Conservation (phyloP, 2,888 invertebrate species). For the Perdita meconis region DNA sequence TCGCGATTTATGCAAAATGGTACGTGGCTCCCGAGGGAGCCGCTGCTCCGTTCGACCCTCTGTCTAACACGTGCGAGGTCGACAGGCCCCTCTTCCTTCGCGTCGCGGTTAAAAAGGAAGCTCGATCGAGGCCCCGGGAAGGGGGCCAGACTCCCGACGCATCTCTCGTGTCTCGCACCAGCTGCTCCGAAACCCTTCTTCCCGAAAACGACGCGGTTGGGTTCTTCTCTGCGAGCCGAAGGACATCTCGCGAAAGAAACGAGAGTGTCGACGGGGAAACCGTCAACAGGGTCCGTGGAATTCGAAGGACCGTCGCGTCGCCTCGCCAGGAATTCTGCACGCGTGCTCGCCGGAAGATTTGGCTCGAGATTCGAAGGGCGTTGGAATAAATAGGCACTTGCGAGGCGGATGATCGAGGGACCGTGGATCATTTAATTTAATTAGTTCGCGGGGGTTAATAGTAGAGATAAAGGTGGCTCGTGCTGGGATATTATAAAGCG, state of each 20-base stretch:
- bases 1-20: conserved; percentile 84
- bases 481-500: conserved; percentile 75
- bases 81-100: conserved; percentile 58
- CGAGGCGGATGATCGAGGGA: conserved; percentile 80
- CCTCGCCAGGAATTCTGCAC: conserved; percentile 18
- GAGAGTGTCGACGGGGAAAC: not conserved
- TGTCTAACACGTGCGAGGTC: conserved; percentile 79
- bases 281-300: not conserved
- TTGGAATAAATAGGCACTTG: conserved; percentile 78
- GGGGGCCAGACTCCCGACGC: conserved; percentile 48
- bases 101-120: conserved; percentile 28
- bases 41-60: conserved; percentile 75
- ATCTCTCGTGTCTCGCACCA: conserved; percentile 40
- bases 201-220: conserved; percentile 8
- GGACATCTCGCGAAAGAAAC: not conserved
- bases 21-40: conserved; percentile 81
- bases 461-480: conserved; percentile 81
- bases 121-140: conserved; percentile 47
- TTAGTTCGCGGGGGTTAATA: conserved; percentile 82
- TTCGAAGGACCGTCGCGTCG: conserved; percentile 12
- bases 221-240: no score
- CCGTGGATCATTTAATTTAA: conserved; percentile 83
- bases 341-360: conserved; percentile 34
- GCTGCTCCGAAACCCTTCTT: conserved; percentile 29
- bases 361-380: conserved; percentile 66